Base-by-base conservation (phyloP, 2,797 vertebrate genomes). In the Macropodus opercularis region DNA sequence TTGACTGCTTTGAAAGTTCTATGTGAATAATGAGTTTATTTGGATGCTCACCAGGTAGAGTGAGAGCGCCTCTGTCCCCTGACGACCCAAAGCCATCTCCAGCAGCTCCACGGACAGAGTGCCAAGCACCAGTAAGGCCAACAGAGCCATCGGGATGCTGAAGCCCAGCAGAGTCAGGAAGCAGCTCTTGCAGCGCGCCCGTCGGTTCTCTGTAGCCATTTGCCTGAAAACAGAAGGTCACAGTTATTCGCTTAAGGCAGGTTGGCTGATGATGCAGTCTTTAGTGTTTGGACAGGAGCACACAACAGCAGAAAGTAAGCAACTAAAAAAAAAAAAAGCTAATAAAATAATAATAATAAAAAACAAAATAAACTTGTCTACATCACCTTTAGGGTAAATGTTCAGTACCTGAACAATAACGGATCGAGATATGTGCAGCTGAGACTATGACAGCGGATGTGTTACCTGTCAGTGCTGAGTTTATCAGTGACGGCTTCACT, bases 91-190 rank as follows among this genome's bases (percentile, higher is more conserved):
- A 8, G 74, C 57, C 24, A 85, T 6, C 12, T 86, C 73, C 85
- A 94, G 72, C 3, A 94, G 0, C 13, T 93, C 89, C 41, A 43
- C 46, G 54, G 92, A 93, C 22, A 94, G 55, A 36, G 69, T 50
- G 0, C 93, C 92, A 60, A 95, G 76, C 1, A 93, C 38, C 78
- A 94, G 75, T 1, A 85, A 39, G 2, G 73, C 78, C 55, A 95
- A 83, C 36, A 95, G 85, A 36, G 92, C 85, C 69, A 94, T 46
- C 0, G 94, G 94, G 21, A 94, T 57, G 7, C 72, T 73, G 83
- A 94, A 93, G 17, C 93, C 94, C 40, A 92, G 72, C 57, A 94
- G 71, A 6, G 92, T 92, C 34, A 93, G 72, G 21, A 92, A 62
- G 58, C 89, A 93, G 71, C 92, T 92, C 61, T 92, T 92, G 39